Evolutionary conservation across 2,113 vertebrate genomes (phyloP).

Genomic region (Varanus salvator): DNA sequence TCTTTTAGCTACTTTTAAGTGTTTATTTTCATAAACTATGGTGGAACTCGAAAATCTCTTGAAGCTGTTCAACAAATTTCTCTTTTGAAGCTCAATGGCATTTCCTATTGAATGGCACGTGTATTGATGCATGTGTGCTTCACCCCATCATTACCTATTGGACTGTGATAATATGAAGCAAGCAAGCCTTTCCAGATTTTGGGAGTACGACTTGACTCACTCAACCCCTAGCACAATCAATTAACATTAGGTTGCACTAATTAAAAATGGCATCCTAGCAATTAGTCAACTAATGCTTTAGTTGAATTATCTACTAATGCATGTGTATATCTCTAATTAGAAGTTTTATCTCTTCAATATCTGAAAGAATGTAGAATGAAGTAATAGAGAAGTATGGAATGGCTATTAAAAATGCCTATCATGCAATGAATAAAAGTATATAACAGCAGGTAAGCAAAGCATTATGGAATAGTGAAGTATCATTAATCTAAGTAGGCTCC

Average conservation of each 20-base stretch:
- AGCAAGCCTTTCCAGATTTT: not conserved
- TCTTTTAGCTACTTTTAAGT: not conserved
- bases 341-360: not conserved
- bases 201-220: too few species aligned
- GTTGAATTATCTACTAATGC: not conserved
- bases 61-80: not conserved
- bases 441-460: rapidly evolving
- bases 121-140: too few species aligned
- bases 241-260: not conserved
- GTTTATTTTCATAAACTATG: not conserved
- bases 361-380: not conserved
- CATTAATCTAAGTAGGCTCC: not conserved
- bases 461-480: rapidly evolving
- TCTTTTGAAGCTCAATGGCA: not conserved
- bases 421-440: not conserved
- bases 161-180: not conserved
- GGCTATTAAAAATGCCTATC: not conserved
- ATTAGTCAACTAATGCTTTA: not conserved
- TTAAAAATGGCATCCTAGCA: not conserved
- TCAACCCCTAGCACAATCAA: not conserved
- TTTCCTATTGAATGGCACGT: too few species aligned
- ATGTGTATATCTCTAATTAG: not conserved
- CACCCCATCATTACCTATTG: not conserved
- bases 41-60: not conserved
- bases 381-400: not conserved